Base-by-base conservation (phyloP, 2,113 vertebrate species). In the Sturnus vulgaris region DNA sequence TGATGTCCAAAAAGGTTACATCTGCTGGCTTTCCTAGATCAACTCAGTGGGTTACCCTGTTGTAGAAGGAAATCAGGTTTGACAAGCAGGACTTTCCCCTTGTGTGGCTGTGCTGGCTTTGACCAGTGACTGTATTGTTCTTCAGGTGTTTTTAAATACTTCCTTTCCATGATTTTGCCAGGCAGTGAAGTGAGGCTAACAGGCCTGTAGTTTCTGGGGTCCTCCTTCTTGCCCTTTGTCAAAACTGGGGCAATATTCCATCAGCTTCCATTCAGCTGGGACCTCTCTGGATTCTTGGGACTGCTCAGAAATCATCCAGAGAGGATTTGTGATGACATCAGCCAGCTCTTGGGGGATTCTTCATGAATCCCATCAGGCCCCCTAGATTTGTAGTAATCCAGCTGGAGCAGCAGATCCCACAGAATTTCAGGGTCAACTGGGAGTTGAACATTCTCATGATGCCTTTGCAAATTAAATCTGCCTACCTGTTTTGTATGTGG, bases 221-320 rank as follows among this genome's bases (percentile, higher is more conserved):
- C 55, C 10, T 82, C 30, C 12, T 73, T 44, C 20, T 50, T 50
- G 42, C 21, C 15, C 33, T 73, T 81, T 2, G 1, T 61, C 55
- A 69, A 69, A 68, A 55, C 0, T 10, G 11, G 5, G 9, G 40
- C 39, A 31, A 31, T 46, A n/a, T 47, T 82, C 13, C 1, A 5
- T 21, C 11, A 55, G 25, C 17, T 69, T 76, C 6, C 8, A 35
- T 53, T 31, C 63, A 76, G 9, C 55, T 61, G 21, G n/a, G 40
- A 31, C 21, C 30, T 89, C n/a, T 75, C 21, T 35, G 30, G 11
- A 22, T 55, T 76, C 30, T 46, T 40, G 25, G 40, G 14, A 31
- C 14, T 0, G 0, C 55, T 31, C 1, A 0, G 12, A 80, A 71
- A 33, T 39, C 12, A 44, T 50, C 39, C 13, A 40, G 40, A 53